Percentiles rank a stretch among this genome's conserved stretches.
Evolutionary conservation across 92 coral and sea anemone species (phyloP).

Genomic region (Desmophyllum pertusum): DNA sequence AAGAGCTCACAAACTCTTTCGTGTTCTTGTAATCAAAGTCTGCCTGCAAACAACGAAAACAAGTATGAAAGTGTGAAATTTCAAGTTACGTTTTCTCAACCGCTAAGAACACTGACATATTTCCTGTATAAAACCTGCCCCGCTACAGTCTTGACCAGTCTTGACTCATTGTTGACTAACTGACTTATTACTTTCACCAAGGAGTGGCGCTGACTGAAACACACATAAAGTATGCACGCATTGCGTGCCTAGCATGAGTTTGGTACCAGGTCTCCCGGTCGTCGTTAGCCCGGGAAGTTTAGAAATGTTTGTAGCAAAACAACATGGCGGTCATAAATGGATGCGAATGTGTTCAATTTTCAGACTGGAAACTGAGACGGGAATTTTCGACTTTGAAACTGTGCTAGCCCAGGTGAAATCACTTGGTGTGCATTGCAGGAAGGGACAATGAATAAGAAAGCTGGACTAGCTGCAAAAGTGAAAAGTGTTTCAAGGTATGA

Average conservation of each 20-base stretch:
- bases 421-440: background rate
- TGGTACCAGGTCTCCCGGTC: constrained; percentile 1
- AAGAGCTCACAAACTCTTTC: constrained; percentile 21
- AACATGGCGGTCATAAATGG: background rate
- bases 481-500: background rate
- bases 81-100: background rate
- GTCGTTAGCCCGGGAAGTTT: background rate
- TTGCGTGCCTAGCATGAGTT: background rate
- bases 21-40: constrained; percentile 39
- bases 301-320: background rate
- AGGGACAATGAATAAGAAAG: background rate
- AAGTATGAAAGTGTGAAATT: background rate
- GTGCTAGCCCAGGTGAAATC: background rate
- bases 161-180: too few species aligned
- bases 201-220: too few species aligned
- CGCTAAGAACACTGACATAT: background rate
- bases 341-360: background rate
- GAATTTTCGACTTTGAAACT: background rate
- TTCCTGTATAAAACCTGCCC: background rate
- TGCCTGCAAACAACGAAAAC: constrained; percentile 22
- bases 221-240: background rate
- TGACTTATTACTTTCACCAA: too few species aligned
- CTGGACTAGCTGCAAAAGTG: background rate
- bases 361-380: background rate
- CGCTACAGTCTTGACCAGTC: too few species aligned